Base-by-base conservation (phyloP, 2,888 invertebrate species). In the Synergus itoensis region DNA sequence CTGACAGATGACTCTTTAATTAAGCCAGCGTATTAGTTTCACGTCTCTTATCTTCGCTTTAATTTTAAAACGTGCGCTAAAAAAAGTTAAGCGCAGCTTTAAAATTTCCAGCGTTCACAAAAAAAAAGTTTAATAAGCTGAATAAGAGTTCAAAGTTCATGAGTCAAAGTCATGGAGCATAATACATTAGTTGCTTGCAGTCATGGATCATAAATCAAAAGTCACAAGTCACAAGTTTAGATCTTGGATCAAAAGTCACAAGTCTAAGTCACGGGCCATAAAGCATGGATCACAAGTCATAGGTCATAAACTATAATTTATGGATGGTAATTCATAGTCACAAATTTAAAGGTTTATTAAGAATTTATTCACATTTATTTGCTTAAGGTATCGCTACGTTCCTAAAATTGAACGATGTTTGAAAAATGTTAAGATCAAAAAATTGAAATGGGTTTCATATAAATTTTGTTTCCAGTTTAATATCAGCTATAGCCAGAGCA, bases 1-100 rank as follows among this genome's bases (percentile, higher is more conserved):
- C 75, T 77, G 80, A 83, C 79, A 79, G 78, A 81, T 81, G 65
- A 77, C 75, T 67, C 80, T 83, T 81, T 79, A 79, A 81, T 83
- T 81, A 80, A 83, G 81, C 77, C 64, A 73, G 78, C 69, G 69
- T 63, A 62, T 73, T 75, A 48, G 77, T 80, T 78, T 81, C 76
- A 45, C 63, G 78, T 62, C 81, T 77, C 75, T 69, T 45, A 76
- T 11, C 65, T 12, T 21, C n/a, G 67, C 79, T 79, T 81, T 77
- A 81, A 76, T 82, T 82, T 80, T 76, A 82, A 81, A 79, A 73
- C 41, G 77, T 77, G 77, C 81, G 79, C 73, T 79, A 73, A 73
- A 79, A 81, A 65, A 67, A 73, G 79, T 82, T 73, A 80, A 78
- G 41, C 63, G 73, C 76, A 60, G 67, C 65, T 57, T 21, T 48